phyloP scores from a whole-genome alignment of 2,888 invertebrate species.

The Andrena minutula region DNA sequence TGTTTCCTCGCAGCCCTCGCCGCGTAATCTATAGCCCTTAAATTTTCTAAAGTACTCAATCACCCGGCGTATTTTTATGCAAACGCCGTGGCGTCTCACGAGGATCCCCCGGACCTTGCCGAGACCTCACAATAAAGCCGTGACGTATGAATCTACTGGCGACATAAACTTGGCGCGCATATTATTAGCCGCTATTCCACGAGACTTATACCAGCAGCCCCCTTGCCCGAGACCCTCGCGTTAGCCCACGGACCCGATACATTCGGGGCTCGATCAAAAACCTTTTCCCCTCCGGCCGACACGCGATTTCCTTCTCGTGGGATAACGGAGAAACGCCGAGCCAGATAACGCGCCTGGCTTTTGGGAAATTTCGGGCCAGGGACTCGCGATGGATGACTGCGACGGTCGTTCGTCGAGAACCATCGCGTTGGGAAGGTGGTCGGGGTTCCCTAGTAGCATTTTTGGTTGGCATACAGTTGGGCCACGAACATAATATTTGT shows the following conservation, averaged over 20 bases:
- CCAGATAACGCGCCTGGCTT: constrained; percentile 4
- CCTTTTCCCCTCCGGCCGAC: constrained; percentile 9
- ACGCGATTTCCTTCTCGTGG: constrained; percentile 4
- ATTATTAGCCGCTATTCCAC: constrained; percentile 79
- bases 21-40: constrained; percentile 82
- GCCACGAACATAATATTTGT: too few species aligned
- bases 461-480: too few species aligned
- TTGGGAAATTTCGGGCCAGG: neutral
- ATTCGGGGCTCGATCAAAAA: constrained; percentile 47
- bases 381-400: constrained; percentile 1
- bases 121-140: constrained; percentile 79
- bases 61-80: constrained; percentile 83
- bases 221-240: constrained; percentile 55
- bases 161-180: constrained; percentile 82
- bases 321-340: constrained; percentile 1
- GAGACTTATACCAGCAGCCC: constrained; percentile 64
- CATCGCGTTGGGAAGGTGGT: neutral
- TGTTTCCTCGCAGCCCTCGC: constrained; percentile 74
- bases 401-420: neutral
- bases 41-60: constrained; percentile 84
- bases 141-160: constrained; percentile 82
- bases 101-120: constrained; percentile 67
- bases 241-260: constrained; percentile 46
- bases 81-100: constrained; percentile 73
- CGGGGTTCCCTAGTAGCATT: too few species aligned